Base-by-base conservation (phyloP, 2,113 vertebrate genomes). In the Chauna torquata region DNA sequence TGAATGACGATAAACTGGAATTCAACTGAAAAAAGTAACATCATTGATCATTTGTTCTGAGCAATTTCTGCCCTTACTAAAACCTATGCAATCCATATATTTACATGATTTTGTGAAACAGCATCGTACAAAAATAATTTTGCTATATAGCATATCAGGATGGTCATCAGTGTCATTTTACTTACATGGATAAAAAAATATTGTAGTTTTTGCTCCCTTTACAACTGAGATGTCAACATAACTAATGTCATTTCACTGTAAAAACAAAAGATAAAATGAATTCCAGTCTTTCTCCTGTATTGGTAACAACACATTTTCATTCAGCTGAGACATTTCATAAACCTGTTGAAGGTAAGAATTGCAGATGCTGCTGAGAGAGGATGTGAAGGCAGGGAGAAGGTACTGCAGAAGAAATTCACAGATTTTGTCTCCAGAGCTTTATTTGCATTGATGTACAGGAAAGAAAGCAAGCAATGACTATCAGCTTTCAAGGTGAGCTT, bases 281-380 rank as follows among this genome's bases (percentile, higher is more conserved):
- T 92, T 94, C 59, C 82, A 81, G 8, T 68, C 72, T 69, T 75
- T n/a, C 76, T 92, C 42, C 49, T 90, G 0, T 79, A 76, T 62
- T 78, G 79, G 83, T 69, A 87, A 62, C 65, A 87, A 76, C 36
- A 10, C 91, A 76, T 92, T 96, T 95, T 95, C 82, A 92, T 95
- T 94, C 96, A 91, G 66, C 89, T 82, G 92, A 96, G 92, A 86
- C 64, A 44, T 90, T 92, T 82, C 78, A 80, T 85, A 95, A 95
- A 96, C 95, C 62, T 86, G 94, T 68, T 68, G 84, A 83, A 96
- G 85, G 90, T 92, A 93, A 65, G 87, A 89, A 82, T 12, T 94
- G 84, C 75, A 80, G n/a, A 27, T 1, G 0, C 54, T 16, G 1
- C 70, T 30, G 57, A 86, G 58, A n/a, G n/a, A 90, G 47, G 65